Evolutionary conservation across 2,888 invertebrate genomes (phyloP), one percentile per base, ranked within the genome.

Genomic region (Coenonympha arcania): DNA sequence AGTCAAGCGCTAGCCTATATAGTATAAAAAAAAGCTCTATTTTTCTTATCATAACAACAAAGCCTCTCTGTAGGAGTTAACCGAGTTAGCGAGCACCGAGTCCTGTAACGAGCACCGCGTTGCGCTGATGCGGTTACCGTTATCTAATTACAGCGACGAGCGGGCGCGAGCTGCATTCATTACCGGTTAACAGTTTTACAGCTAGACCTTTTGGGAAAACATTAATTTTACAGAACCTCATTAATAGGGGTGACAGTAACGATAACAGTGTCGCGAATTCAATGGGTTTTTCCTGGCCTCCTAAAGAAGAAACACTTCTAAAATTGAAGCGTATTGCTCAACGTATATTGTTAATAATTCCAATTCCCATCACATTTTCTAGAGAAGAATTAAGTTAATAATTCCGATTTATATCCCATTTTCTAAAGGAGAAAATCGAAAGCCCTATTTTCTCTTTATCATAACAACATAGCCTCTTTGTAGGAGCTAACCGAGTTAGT

Each of bases 91-190:
- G 40, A 26, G 26, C 16, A 48, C 43, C 26, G 39, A 46, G 33
- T 28, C 39, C 26, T 18, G 24, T 41, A 54, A 47, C 50, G 46
- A 50, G 50, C 33, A 37, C 45, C 24, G 47, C 48, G 36, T 33
- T n/a, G 24, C 47, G 44, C 44, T 33, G 51, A 54, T 48, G 40
- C 47, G 33, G 51, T 51, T 54, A 54, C 6, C 31, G 24, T 37
- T 44, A 51, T 48, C 48, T 42, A 37, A 42, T 50, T 54, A 51
- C 36, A n/a, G n/a, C n/a, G n/a, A 26, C 30, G 9, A 20, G 40
- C 47, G 34, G 9, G 19, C 8, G 16, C 39, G 16, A 26, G 16
- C 39, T 1, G 15, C 30, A 11, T 30, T 16, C 39, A 41, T 41
- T 41, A 39, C 15, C 24, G 39, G 24, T 9, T 24, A 24, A 24